These are phyloP conservation scores for Oryctes rhinoceros DNA, from an alignment of 1,140 invertebrate species.

Conservation along the genomic window DNA sequence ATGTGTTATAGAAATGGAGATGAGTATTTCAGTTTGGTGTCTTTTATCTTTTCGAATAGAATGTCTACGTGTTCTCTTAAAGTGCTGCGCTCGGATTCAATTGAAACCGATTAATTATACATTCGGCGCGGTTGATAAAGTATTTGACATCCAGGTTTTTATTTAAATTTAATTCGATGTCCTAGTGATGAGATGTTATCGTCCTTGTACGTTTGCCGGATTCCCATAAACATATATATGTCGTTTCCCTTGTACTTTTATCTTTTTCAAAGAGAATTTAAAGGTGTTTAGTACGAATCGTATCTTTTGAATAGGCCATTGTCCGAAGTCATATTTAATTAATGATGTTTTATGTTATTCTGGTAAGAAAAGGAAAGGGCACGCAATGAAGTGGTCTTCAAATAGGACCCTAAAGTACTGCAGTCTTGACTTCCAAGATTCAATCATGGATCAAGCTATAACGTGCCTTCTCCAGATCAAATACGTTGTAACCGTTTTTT, in stretches of 20 bases:
- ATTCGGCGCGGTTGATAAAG: constrained; percentile 18
- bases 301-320: background rate
- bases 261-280: constrained; percentile 22
- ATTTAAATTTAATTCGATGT: constrained; percentile 33
- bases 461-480: too few species aligned
- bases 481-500: too few species aligned
- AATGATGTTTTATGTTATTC: background rate
- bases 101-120: constrained; percentile 30
- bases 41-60: background rate
- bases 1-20: constrained; percentile 36
- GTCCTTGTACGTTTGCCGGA: background rate
- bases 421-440: too few species aligned
- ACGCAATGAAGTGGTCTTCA: too few species aligned
- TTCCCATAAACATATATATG: constrained; percentile 1
- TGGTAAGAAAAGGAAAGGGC: too few species aligned
- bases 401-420: too few species aligned
- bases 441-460: too few species aligned
- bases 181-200: constrained; percentile 18
- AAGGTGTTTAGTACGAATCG: background rate
- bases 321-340: background rate
- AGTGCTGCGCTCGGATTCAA: constrained; percentile 24
- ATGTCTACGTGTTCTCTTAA: constrained; percentile 25
- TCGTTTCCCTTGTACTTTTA: constrained; percentile 8
- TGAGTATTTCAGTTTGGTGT: constrained; percentile 16
- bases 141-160: constrained; percentile 23